A percentile compares a stretch with the other conserved stretches of the same genome.
These are phyloP conservation scores for Andrena flavipes DNA, from an alignment of 2,888 invertebrate species.

Conservation along the genomic window DNA sequence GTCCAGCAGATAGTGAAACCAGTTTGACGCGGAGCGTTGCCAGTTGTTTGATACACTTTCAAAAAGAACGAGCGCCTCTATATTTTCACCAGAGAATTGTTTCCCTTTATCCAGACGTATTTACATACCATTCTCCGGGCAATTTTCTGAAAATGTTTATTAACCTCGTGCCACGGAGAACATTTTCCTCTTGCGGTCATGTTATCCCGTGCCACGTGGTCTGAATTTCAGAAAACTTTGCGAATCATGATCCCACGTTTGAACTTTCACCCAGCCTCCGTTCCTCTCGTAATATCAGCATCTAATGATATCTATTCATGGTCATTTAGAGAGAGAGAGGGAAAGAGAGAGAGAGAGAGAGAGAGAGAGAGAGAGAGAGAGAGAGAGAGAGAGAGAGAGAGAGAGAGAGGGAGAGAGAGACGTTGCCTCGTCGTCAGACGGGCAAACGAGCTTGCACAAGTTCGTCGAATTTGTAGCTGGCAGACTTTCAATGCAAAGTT, in stretches of 20 bases:
- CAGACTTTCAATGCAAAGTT: too few species aligned
- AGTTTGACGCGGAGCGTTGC: slow-evolving; percentile 1
- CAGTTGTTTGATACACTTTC: slow-evolving; percentile 11
- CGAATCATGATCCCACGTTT: neutral
- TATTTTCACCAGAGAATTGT: neutral
- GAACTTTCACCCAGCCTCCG: too few species aligned
- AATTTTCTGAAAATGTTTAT: slow-evolving; percentile 9
- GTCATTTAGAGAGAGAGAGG: too few species aligned
- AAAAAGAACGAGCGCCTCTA: neutral
- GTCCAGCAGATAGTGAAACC: neutral
- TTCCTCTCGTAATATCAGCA: neutral
- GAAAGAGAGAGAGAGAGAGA: neutral
- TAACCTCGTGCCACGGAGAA: neutral
- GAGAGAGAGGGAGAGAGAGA: too few species aligned
- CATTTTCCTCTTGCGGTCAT: neutral
- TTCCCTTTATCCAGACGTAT: neutral
- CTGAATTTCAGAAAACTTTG: neutral
- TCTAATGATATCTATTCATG: slow-evolving; percentile 14
- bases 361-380: too few species aligned
- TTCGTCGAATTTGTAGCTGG: too few species aligned
- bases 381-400: neutral
- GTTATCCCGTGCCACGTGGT: too few species aligned
- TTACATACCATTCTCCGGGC: neutral
- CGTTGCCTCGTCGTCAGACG: neutral
- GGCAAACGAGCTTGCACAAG: neutral